These are phyloP conservation scores for Glareola pratincola DNA, from an alignment of 2,113 vertebrate species.

Conservation along the genomic window DNA sequence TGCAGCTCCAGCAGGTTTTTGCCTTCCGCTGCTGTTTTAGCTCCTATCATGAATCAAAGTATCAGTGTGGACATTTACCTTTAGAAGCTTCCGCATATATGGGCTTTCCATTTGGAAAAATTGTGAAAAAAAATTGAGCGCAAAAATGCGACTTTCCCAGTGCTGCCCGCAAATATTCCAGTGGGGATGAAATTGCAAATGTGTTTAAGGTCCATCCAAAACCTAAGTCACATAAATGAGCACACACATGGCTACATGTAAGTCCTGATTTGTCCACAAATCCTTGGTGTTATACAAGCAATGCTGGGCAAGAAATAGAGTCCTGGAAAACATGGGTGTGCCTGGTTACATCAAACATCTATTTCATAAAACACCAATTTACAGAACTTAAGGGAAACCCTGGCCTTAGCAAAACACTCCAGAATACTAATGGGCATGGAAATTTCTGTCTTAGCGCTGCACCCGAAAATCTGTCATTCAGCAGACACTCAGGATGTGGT, in stretches of 20 bases:
- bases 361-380: background rate
- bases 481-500: background rate
- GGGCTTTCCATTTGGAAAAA: background rate
- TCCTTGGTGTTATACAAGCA: background rate
- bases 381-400: background rate
- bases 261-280: background rate
- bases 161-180: background rate
- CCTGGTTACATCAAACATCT: fast-evolving
- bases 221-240: background rate
- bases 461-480: background rate
- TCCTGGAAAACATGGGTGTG: background rate
- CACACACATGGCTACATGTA: background rate
- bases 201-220: background rate
- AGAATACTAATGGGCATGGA: background rate
- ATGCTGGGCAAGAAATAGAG: background rate
- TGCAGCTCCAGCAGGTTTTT: background rate
- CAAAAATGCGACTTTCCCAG: background rate
- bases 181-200: background rate
- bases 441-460: background rate
- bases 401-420: background rate
- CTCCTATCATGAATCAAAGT: background rate
- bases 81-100: background rate
- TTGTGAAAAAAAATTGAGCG: fast-evolving
- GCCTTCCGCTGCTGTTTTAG: background rate
- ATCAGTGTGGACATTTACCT: background rate